Percentiles rank a stretch among this genome's conserved stretches.
Evolutionary conservation across 2,888 invertebrate genomes (phyloP).

Genomic region (Agrotis clavis): DNA sequence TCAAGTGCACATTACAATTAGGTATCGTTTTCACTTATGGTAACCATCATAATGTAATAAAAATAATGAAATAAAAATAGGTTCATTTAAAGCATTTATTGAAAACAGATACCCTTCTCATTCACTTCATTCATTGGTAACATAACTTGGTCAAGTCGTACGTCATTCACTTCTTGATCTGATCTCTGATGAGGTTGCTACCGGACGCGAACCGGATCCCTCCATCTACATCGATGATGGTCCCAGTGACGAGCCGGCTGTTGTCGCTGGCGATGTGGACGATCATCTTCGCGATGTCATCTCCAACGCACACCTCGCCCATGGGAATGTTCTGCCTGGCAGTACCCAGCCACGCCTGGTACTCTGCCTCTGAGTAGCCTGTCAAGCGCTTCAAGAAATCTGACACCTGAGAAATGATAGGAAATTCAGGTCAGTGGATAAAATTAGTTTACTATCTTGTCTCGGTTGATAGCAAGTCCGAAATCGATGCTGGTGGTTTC

Average conservation of each 20-base stretch:
- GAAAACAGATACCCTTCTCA: neutral
- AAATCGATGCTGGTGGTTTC: too few relatives aligned
- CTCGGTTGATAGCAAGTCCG: too few relatives aligned
- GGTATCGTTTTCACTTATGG: too few relatives aligned
- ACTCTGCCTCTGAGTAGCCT: conserved; percentile 60
- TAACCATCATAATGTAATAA: too few relatives aligned
- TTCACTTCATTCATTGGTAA: neutral
- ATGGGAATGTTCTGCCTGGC: conserved; percentile 58
- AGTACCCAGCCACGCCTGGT: conserved; percentile 57
- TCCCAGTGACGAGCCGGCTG: conserved; percentile 96
- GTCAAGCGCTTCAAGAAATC: conserved; percentile 62
- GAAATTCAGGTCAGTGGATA: neutral
- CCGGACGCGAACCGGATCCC: conserved; percentile 49
- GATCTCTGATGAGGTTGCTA: conserved; percentile 15
- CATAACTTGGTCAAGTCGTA: neutral
- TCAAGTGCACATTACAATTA: too few relatives aligned
- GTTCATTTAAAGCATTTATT: too few relatives aligned
- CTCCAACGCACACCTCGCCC: conserved; percentile 67
- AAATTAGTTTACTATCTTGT: too few relatives aligned
- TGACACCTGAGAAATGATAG: conserved; percentile 42
- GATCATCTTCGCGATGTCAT: conserved; percentile 95
- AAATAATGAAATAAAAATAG: too few relatives aligned
- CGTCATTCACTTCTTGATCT: conserved; percentile 16
- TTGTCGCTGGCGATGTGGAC: conserved; percentile 95
- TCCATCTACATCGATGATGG: conserved; percentile 69